Percentiles rank a stretch among this genome's conserved stretches.
Evolutionary conservation across 1,140 invertebrate species (phyloP).

Genomic region (Pseudomyrmex gracilis): DNA sequence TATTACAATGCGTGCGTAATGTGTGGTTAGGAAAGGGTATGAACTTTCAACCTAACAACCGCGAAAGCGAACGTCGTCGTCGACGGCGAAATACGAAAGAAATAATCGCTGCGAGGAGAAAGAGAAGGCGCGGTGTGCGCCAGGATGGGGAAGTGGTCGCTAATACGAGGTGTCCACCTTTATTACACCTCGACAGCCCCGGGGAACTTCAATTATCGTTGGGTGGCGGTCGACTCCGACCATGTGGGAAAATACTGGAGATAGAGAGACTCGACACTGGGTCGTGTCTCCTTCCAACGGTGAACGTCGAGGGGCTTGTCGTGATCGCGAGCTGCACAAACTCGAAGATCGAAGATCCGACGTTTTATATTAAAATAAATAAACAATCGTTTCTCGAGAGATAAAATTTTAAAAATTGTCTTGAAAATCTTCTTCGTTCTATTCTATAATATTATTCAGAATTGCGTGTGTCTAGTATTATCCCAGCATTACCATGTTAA

Average conservation of each 20-base stretch:
- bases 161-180: constrained; percentile 71
- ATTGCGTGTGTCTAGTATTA: no score
- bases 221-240: constrained; percentile 35
- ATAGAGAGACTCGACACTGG: constrained; percentile 14
- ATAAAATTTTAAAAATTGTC: background rate
- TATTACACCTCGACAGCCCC: constrained; percentile 61
- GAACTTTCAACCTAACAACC: constrained; percentile 71
- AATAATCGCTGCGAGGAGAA: constrained; percentile 49
- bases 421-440: background rate
- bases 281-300: constrained; percentile 15
- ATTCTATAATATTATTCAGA: background rate
- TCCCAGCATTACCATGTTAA: background rate
- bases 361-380: background rate
- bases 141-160: constrained; percentile 49
- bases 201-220: constrained; percentile 66
- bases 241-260: constrained; percentile 62
- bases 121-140: constrained; percentile 35
- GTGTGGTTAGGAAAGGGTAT: constrained; percentile 61
- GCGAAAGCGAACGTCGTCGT: constrained; percentile 54
- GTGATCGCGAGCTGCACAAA: background rate
- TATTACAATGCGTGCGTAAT: constrained; percentile 66
- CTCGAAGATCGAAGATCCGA: background rate
- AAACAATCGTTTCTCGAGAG: background rate
- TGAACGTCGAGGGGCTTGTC: background rate
- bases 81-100: constrained; percentile 13